phyloP scores from a whole-genome alignment of 2,797 vertebrate genomes.

The Anomalospiza imberbis region DNA sequence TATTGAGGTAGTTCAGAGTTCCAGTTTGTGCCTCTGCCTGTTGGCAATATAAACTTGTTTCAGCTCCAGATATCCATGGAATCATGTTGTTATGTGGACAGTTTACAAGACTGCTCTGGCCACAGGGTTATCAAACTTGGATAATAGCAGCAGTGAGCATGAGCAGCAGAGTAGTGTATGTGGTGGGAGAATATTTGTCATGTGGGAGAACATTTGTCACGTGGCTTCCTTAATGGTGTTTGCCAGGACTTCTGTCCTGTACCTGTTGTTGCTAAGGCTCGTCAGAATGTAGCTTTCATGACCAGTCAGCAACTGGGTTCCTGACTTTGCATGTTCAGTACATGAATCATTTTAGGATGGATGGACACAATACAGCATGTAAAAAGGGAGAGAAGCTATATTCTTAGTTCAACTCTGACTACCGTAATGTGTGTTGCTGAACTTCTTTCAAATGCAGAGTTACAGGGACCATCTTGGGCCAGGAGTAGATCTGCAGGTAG shows the following conservation, averaged over 20 bases:
- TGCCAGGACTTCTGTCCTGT: neutral
- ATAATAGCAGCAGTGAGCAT: neutral
- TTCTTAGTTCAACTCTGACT: neutral
- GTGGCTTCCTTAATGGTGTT: neutral
- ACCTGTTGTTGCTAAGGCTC: neutral
- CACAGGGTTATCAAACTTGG: neutral
- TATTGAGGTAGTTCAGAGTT: neutral
- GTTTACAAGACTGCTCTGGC: neutral
- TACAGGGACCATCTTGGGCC: neutral
- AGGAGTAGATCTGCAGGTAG: neutral
- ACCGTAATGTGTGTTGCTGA: neutral
- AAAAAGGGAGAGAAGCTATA: neutral
- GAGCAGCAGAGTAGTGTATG: neutral
- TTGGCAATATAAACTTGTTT: neutral
- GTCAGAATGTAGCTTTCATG: neutral
- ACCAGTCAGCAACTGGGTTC: neutral
- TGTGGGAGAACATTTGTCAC: neutral
- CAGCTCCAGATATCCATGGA: neutral
- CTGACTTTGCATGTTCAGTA: neutral
- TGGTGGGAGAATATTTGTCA: neutral
- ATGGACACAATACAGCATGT: neutral
- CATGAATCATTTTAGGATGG: neutral
- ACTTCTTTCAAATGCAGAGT: neutral
- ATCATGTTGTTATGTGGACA: neutral
- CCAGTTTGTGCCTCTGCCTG: neutral